phyloP scores from a whole-genome alignment of 2,888 invertebrate genomes.

The Lochmaea crataegi region DNA sequence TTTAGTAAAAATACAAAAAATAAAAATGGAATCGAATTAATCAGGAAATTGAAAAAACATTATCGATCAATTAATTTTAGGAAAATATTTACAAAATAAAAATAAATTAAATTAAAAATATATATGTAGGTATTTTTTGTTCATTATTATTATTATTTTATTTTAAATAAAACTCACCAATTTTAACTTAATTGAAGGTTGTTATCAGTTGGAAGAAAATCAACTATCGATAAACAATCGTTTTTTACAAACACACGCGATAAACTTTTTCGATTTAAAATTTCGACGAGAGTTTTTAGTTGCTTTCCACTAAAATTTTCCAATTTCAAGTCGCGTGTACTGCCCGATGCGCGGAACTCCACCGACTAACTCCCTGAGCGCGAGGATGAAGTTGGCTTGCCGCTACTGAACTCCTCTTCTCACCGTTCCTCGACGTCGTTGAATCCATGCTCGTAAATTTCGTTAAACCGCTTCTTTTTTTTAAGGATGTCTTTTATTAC shows the following conservation, averaged over 20 bases:
- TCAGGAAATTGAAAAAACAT: no score
- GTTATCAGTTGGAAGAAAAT: no score
- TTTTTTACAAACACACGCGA: background rate
- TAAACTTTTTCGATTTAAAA: slow-evolving; percentile 26
- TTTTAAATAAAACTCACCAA: no score
- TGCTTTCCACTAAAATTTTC: slow-evolving; percentile 1
- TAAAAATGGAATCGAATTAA: no score
- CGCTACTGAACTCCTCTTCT: slow-evolving; percentile 35
- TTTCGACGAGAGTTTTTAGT: background rate
- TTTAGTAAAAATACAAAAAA: no score
- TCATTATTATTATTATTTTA: no score
- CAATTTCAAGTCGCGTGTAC: slow-evolving; percentile 19
- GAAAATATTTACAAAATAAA: no score
- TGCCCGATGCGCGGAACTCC: slow-evolving; percentile 22
- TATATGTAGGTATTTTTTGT: no score
- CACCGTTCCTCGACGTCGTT: slow-evolving; percentile 22
- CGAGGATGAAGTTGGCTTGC: slow-evolving; percentile 4
- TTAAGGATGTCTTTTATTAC: slow-evolving; percentile 26
- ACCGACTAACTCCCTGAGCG: slow-evolving; percentile 17
- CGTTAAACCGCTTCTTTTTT: slow-evolving; percentile 24
- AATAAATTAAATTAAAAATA: no score
- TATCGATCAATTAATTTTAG: no score
- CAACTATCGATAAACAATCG: no score
- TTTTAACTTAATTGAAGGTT: no score
- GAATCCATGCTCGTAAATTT: slow-evolving; percentile 41